A percentile compares a stretch with the other conserved stretches of the same genome.
phyloP scores from a whole-genome alignment of 2,888 invertebrate genomes.

The Phorcus lineatus region DNA sequence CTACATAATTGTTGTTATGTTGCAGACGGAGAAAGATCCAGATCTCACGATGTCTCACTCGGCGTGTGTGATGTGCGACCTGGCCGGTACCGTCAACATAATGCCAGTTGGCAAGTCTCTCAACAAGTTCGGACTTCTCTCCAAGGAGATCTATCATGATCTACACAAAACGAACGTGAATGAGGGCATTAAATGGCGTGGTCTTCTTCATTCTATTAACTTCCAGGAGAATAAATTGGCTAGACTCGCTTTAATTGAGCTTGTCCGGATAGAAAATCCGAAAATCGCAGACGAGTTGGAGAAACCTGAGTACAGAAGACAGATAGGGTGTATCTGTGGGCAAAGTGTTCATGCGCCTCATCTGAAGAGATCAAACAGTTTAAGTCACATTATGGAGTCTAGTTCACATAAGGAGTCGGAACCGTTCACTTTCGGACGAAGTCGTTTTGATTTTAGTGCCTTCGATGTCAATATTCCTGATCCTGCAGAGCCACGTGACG shows the following conservation, averaged over 20 bases:
- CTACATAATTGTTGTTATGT: background rate
- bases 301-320: background rate
- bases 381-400: background rate
- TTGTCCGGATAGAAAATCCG: background rate
- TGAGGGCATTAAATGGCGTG: conserved; percentile 8
- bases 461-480: background rate
- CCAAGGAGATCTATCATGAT: conserved; percentile 12
- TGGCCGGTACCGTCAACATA: background rate
- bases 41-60: background rate
- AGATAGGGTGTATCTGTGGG: conserved; percentile 15
- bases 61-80: conserved; percentile 7
- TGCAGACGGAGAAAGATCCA: background rate
- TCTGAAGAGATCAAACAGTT: background rate
- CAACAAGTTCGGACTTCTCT: conserved; percentile 3
- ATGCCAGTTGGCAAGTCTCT: conserved; percentile 15
- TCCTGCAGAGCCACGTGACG: background rate
- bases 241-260: background rate
- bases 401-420: background rate
- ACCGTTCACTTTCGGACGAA: background rate
- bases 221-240: conserved; percentile 16
- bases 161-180: background rate
- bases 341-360: background rate
- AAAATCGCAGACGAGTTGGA: conserved; percentile 7
- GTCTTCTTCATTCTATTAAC: background rate
- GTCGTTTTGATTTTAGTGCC: background rate